Base-by-base conservation (phyloP, 1,140 invertebrate genomes). In the Trigoniulus corallinus region DNA sequence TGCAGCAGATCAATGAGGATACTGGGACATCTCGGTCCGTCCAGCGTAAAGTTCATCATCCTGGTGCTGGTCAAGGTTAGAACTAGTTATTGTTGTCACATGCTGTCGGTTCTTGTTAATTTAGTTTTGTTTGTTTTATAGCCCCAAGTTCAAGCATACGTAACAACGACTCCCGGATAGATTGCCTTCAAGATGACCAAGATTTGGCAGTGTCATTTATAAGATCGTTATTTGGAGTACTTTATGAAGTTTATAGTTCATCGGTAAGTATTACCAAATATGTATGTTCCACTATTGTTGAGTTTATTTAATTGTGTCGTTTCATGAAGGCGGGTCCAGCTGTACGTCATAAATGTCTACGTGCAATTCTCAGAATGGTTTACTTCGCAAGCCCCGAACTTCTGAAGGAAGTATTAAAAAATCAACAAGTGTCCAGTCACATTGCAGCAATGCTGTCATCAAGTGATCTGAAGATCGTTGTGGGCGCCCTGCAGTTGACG, bases 1-100 rank as follows among this genome's bases (percentile, higher is more conserved):
- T 96, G 87, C 91, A 95, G 67, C 92, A 97, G 76, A 92, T 96
- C 55, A 96, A 96, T 67, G 92, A 97, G 70, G 91, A 95, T 66
- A 89, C 89, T 3, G 92, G 92, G 50, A 94, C 88, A 43, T 82
- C 89, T 12, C 70, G 91, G 43, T 80, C 85, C 49, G 86, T 97
- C 58, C 88, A 92, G 65, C 77, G 92, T 29, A 68, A 67, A 56
- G 55, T 68, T 0, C 68, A 67, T 54, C 56, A 50, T 37, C 15
- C 41, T 39, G 51, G 24, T 18, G 29, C 39, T 51, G 37, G 27
- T 48, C 55, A 39, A 51, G 47, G 46, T 26, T 54, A 59, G 39
- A 56, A 15, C 44, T 43, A 34, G 41, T 43, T 1, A n/a, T 3
- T 10, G 20, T 7, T 23, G 13, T 53, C 26, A 18, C 21, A 25